Percentiles rank a stretch among this genome's conserved stretches.
Evolutionary conservation across 2,888 invertebrate species (phyloP).

Genomic region (Bellardia bayeri): DNA sequence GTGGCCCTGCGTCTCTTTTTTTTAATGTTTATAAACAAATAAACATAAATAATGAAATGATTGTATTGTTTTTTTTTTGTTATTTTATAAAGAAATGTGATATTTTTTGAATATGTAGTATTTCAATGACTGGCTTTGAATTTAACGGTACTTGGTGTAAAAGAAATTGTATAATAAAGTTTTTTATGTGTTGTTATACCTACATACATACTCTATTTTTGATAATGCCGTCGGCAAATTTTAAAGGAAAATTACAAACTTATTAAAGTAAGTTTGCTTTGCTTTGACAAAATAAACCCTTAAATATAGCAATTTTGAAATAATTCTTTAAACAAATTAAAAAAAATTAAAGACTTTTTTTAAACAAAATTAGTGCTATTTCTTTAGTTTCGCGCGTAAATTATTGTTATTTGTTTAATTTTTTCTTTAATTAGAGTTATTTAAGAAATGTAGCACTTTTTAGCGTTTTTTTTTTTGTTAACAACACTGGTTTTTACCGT

Average conservation of each 20-base stretch:
- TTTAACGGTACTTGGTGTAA: conserved; percentile 71
- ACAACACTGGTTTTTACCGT: too few relatives aligned
- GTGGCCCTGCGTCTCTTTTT: conserved; percentile 47
- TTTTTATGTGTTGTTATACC: not conserved
- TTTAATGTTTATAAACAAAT: conserved; percentile 53
- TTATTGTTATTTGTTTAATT: too few relatives aligned
- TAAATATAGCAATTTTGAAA: too few relatives aligned
- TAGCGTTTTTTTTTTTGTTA: too few relatives aligned
- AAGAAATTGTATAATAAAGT: conserved; percentile 40
- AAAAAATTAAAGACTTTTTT: too few relatives aligned
- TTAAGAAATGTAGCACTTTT: too few relatives aligned
- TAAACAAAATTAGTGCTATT: too few relatives aligned
- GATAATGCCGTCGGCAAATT: conserved; percentile 35
- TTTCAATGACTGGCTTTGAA: conserved; percentile 60
- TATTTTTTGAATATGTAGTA: conserved; percentile 60
- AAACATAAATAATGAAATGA: conserved; percentile 60
- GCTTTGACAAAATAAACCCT: too few relatives aligned
- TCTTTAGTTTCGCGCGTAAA: too few relatives aligned
- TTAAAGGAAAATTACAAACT: not conserved
- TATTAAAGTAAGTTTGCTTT: not conserved
- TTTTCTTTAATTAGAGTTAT: too few relatives aligned
- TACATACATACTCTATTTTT: not conserved
- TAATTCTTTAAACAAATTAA: too few relatives aligned
- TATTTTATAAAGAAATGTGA: conserved; percentile 64
- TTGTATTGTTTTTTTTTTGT: conserved; percentile 52